Evolutionary conservation across 2,797 vertebrate species (phyloP).

Genomic region (Thamnophis elegans): DNA sequence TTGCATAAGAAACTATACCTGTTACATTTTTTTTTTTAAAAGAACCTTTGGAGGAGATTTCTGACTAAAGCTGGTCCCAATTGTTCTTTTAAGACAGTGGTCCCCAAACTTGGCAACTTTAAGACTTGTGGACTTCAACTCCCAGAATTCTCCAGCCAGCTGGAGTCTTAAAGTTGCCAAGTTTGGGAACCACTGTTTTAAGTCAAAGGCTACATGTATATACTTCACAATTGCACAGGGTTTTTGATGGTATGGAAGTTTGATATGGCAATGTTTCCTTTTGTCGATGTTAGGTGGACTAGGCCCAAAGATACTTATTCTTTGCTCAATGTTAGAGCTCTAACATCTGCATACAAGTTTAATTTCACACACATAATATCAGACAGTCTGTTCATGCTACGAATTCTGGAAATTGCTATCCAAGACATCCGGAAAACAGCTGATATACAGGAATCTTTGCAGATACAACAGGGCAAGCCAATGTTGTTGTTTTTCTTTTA

Average conservation of each 20-base stretch:
- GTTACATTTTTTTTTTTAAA: background rate
- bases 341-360: background rate
- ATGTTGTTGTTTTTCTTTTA: background rate
- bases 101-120: no score
- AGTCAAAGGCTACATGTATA: background rate
- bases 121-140: no score
- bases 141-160: no score
- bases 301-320: background rate
- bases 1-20: background rate
- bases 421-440: background rate
- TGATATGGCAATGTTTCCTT: background rate
- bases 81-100: background rate
- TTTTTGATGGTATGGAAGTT: background rate
- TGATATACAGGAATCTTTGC: background rate
- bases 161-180: no score
- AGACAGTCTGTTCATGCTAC: background rate
- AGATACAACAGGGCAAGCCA: background rate
- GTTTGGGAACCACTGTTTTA: no score
- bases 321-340: background rate
- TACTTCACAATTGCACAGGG: background rate
- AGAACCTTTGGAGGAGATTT: background rate
- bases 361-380: background rate
- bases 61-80: background rate
- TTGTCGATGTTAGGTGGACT: background rate
- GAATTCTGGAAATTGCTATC: background rate